A percentile compares a stretch with the other conserved stretches of the same genome.
These are phyloP conservation scores for Notechis scutatus DNA, from an alignment of 2,113 vertebrate species.

Conservation along the genomic window DNA sequence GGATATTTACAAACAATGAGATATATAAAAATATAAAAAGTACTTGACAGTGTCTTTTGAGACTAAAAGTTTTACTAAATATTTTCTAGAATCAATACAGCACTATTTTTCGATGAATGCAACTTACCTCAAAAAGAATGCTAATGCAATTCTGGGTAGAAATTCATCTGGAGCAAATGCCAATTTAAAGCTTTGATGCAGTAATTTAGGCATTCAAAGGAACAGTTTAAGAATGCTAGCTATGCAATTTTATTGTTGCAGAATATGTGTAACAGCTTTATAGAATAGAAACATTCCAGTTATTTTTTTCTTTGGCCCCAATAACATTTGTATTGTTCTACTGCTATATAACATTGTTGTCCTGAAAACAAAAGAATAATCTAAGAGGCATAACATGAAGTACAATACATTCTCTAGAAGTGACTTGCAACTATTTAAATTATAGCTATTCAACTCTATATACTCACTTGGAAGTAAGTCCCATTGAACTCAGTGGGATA, in stretches of 20 bases:
- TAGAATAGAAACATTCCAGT: slow-evolving; percentile 53
- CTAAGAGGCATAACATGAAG: background rate
- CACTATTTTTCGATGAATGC: slow-evolving; percentile 61
- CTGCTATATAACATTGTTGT: background rate
- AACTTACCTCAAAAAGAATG: slow-evolving; percentile 56
- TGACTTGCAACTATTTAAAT: slow-evolving; percentile 1
- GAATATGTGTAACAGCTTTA: slow-evolving; percentile 29
- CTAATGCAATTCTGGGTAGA: slow-evolving; percentile 45
- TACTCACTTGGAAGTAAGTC: background rate
- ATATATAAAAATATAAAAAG: slow-evolving; percentile 80
- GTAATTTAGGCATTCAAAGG: slow-evolving; percentile 38
- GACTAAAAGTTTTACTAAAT: slow-evolving; percentile 71
- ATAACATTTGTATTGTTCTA: background rate
- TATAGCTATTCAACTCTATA: background rate
- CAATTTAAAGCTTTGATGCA: slow-evolving; percentile 35
- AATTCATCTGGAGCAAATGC: slow-evolving; percentile 55
- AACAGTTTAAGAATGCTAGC: slow-evolving; percentile 48
- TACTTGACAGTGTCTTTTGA: slow-evolving; percentile 70
- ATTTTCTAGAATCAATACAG: slow-evolving; percentile 66
- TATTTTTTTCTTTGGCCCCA: slow-evolving; percentile 42
- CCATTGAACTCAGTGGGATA: background rate
- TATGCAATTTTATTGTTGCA: slow-evolving; percentile 49
- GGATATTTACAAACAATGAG: slow-evolving; percentile 76
- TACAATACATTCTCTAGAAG: background rate
- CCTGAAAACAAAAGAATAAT: background rate